Conservation (phyloP, 2,888 invertebrate species). For the Eupithecia centaureata region DNA sequence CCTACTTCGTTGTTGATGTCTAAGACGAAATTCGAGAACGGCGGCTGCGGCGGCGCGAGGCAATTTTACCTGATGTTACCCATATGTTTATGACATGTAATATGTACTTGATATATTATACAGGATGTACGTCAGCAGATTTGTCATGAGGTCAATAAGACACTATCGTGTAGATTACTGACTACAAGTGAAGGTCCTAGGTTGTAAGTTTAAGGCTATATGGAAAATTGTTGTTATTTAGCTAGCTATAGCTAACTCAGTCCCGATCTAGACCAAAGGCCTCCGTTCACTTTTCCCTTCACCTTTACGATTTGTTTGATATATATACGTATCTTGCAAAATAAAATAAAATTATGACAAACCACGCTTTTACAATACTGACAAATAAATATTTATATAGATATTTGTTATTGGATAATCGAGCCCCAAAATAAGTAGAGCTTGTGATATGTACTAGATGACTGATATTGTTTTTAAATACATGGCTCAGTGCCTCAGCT, state of each 20-base stretch:
- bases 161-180: background rate
- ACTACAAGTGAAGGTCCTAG: slow-evolving; percentile 1
- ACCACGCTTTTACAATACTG: background rate
- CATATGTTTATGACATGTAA: too few relatives aligned
- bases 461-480: too few relatives aligned
- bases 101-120: background rate
- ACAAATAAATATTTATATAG: too few relatives aligned
- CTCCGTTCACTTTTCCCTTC: background rate
- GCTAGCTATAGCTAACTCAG: background rate
- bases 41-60: too few relatives aligned
- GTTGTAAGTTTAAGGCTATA: background rate
- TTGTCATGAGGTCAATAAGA: background rate
- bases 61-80: too few relatives aligned
- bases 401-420: too few relatives aligned
- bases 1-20: background rate
- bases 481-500: too few relatives aligned
- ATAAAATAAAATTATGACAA: background rate
- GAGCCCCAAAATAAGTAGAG: too few relatives aligned
- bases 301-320: background rate
- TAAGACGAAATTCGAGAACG: background rate
- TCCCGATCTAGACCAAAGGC: background rate
- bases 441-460: too few relatives aligned
- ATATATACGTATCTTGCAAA: background rate
- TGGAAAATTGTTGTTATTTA: background rate
- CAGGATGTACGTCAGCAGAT: background rate